Evolutionary conservation across 2,888 invertebrate species (phyloP), one percentile per base, ranked within the genome.

Genomic region (Bellardia bayeri): DNA sequence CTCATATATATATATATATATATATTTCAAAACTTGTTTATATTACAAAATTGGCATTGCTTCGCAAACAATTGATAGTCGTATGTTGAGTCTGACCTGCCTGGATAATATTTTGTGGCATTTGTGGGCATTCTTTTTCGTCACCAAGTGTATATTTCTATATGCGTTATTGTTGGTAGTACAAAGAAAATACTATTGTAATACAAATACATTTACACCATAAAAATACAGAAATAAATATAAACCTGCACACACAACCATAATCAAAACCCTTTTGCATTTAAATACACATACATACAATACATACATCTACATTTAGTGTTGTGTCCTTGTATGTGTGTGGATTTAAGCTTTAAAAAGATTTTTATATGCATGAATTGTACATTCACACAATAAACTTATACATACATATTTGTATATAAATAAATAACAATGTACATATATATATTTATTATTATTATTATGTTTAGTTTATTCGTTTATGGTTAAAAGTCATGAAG

Each of bases 401-500:
- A 40, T 37, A 30, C 1, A 58, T 54, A 37, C n/a, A 16, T 5
- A 51, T 6, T 61, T 23, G 13, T 49, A 56, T 33, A 14, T 16
- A 30, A 16, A 33, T 82, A 13, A 23, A 58, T 49, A 51, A 30
- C 5, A 9, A 23, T 3, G 33, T 16, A 23, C n/a, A 9, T 51
- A 16, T 16, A n/a, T 16, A 9, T 80, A 69, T 85, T 82, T 86
- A 64, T 82, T 58, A 80, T 75, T 86, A 83, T 86, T 79, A 64
- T 75, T 49, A 75, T 86, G 69, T 86, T 71, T 56, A 71, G 75
- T 82, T 86, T 86, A 86, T 80, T 86, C 69, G 71, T 80, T 86
- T 86, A 79, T 86, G 86, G 82, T 69, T 83, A 83, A 83, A 75
- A 80, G 64, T 80, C 82, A 82, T 66, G 51, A 86, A 66, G 86